Evolutionary conservation across 2,113 vertebrate genomes (phyloP), one percentile per base, ranked within the genome.

Genomic region (Psephotus haematonotus): DNA sequence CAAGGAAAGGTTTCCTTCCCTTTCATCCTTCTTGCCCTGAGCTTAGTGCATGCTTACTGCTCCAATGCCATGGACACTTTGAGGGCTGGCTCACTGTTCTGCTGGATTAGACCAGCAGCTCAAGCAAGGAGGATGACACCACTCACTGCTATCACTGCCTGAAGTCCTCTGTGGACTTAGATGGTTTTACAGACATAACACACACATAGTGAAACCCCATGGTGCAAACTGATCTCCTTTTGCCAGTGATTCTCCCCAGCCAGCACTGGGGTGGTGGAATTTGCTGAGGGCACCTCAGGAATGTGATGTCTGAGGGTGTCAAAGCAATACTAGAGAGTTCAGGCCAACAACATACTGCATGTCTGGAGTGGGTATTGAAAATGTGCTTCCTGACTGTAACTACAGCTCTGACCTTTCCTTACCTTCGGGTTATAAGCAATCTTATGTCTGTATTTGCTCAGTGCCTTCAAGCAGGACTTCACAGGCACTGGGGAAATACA

Each of bases 21-120:
- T 52, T 35, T n/a, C 6, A 0, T 19, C 46, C 9, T 7, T 23
- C 76, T 16, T 39, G 20, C 37, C 27, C 20, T 24, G 57, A 31
- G 24, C 10, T 20, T 4, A 29, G 62, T 10, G 49, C 63, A 18
- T 3, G 8, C 23, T 89, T 44, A 5, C 7, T 13, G 15, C 11
- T 33, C 67, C 37, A 22, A 1, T 18, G 17, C 60, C 17, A 0
- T 0, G 19, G 13, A 23, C 8, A 4, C 39, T 11, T 4, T 14
- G n/a, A 22, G 83, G 28, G 47, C 53, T 81, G 57, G 16, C 24
- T 74, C 9, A 4, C 29, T 1, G 16, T 23, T 62, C 39, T 31
- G 9, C 46, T 59, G 79, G 16, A 44, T 16, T 17, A 52, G 3
- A n/a, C 23, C 29, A 63, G 62, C 57, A 85, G 47, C 70, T 85